Evolutionary conservation across 2,888 invertebrate genomes (phyloP).

Genomic region (Apomyelois bistriatella): DNA sequence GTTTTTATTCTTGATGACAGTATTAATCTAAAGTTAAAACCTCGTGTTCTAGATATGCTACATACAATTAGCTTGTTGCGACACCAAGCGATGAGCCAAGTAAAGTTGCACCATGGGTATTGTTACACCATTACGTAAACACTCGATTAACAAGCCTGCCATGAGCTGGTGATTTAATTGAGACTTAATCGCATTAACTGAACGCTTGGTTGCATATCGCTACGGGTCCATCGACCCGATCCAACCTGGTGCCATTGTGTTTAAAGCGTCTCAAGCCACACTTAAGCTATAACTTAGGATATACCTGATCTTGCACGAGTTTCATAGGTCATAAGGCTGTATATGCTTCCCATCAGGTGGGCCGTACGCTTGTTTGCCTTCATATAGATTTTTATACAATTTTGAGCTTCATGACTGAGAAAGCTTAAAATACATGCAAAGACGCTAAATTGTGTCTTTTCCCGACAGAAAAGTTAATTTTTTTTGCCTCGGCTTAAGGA

Average conservation of each 20-base stretch:
- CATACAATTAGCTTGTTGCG: neutral
- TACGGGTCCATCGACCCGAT: too few relatives aligned
- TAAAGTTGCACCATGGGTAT: neutral
- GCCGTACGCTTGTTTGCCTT: too few relatives aligned
- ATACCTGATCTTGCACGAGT: too few relatives aligned
- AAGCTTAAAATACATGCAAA: constrained; percentile 38
- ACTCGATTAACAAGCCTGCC: neutral
- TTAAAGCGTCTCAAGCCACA: too few relatives aligned
- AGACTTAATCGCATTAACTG: neutral
- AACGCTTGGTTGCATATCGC: neutral
- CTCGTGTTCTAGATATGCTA: neutral
- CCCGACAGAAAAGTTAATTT: constrained; percentile 60
- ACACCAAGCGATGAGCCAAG: constrained; percentile 2
- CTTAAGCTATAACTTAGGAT: too few relatives aligned
- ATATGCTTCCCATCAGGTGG: too few relatives aligned
- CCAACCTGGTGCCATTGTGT: too few relatives aligned
- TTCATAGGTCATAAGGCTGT: too few relatives aligned
- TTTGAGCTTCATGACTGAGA: constrained; percentile 48
- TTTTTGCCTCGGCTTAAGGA: constrained; percentile 42
- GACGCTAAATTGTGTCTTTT: constrained; percentile 62
- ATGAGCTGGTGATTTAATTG: neutral
- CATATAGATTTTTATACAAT: constrained; percentile 43
- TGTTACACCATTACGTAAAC: neutral
- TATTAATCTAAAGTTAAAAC: too few relatives aligned
- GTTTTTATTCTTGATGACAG: too few relatives aligned